Base-by-base conservation (phyloP, 2,888 invertebrate species). In the Helleia helle region DNA sequence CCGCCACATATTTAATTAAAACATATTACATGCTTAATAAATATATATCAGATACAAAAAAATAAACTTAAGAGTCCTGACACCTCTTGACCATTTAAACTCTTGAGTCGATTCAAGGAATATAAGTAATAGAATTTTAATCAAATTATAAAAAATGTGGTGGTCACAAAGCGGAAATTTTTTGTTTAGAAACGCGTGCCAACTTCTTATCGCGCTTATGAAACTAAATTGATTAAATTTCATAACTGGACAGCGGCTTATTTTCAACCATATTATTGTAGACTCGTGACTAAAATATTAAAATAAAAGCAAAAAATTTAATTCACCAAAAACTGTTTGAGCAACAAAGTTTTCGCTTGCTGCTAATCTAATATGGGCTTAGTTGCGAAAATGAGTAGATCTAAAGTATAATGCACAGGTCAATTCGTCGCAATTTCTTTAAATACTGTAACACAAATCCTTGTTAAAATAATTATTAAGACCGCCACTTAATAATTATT, bases 151-250 rank as follows among this genome's bases (percentile, higher is more conserved):
- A 70, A 71, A 70, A 68, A 72, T 65, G 70, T 62, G 62, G 59
- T 58, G 57, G 49, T 47, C 55, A 65, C 67, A 68, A 70, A 62
- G 54, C 54, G 43, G 49, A n/a, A n/a, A 39, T 57, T 67, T 62
- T 74, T 72, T 69, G 69, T 62, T 54, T 46, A 46, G 58, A 48
- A 59, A 63, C 71, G 62, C 76, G 75, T 74, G 79, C 67, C 54
- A 48, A 55, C 58, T 52, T 54, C 59, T 49, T 51, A 52, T 57
- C 54, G 55, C 53, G 64, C 61, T 62, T 66, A 72, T 67, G 62
- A 68, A 70, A 62, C 58, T 56, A 71, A 77, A 75, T 75, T 75
- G 72, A 79, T 80, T 74, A 71, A 65, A 59, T 68, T 70, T 68
- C 61, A 70, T 68, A 65, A 65, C 60, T 52, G 55, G 63, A 58